Evolutionary conservation across 92 coral and sea anemone genomes (phyloP).

Genomic region (Bergia puertoricense): DNA sequence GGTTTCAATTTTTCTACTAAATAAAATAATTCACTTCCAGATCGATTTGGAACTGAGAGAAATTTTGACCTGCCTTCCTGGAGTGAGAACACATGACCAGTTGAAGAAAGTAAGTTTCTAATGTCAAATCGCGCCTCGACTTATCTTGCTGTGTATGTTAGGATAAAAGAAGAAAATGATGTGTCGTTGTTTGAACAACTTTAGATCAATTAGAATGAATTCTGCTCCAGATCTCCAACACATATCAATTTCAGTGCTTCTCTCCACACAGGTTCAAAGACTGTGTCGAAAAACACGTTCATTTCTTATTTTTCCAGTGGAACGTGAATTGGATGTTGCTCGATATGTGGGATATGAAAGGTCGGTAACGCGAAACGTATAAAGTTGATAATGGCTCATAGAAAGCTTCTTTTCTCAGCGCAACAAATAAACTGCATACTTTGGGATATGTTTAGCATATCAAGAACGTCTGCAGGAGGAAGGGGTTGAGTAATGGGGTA

Average conservation of each 20-base stretch:
- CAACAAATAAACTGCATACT: too few relatives aligned
- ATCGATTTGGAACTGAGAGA: slow-evolving; percentile 75
- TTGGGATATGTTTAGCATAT: too few relatives aligned
- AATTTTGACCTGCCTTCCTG: slow-evolving; percentile 71
- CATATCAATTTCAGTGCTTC: not conserved
- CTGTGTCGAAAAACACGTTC: slow-evolving; percentile 85
- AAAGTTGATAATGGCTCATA: not conserved
- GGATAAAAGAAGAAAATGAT: not conserved
- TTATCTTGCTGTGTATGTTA: not conserved
- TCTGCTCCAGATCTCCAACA: too few relatives aligned
- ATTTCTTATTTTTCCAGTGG: slow-evolving; percentile 82
- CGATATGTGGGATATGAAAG: slow-evolving; percentile 83
- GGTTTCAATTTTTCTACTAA: too few relatives aligned
- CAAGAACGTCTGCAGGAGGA: too few relatives aligned
- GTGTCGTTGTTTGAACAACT: not conserved
- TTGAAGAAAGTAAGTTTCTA: slow-evolving; percentile 68
- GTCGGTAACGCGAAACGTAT: slow-evolving; percentile 30
- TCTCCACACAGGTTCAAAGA: slow-evolving; percentile 62
- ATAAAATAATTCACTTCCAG: slow-evolving; percentile 27
- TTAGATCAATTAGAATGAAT: too few relatives aligned
- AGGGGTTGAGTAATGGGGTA: too few relatives aligned
- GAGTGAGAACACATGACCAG: slow-evolving; percentile 59
- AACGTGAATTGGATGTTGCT: slow-evolving; percentile 78
- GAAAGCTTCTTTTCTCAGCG: too few relatives aligned
- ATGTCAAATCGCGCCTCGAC: not conserved